These are phyloP conservation scores for Andrena hattorfiana DNA, from an alignment of 2,888 invertebrate genomes.

Conservation along the genomic window DNA sequence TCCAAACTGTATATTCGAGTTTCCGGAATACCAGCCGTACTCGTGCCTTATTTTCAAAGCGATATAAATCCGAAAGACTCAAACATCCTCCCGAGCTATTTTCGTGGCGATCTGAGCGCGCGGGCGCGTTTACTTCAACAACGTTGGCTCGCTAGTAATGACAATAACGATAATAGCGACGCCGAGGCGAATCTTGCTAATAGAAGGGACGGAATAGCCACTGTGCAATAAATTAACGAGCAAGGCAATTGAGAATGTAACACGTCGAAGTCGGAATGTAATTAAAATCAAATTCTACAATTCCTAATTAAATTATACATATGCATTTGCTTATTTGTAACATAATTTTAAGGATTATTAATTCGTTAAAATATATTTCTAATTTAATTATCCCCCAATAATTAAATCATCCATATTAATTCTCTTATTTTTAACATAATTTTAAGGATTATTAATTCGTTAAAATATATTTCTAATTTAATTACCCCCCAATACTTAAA, in stretches of 20 bases:
- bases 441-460: too few species aligned
- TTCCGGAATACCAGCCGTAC: conserved; percentile 11
- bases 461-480: too few species aligned
- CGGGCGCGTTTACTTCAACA: conserved; percentile 20
- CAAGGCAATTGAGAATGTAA: not conserved
- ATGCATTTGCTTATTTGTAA: too few species aligned
- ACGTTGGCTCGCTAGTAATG: not conserved
- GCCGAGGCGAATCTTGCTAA: not conserved
- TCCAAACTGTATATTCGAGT: not conserved
- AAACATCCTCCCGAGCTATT: conserved; percentile 35
- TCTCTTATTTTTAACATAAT: too few species aligned
- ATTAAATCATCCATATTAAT: too few species aligned
- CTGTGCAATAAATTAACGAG: not conserved
- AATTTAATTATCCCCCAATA: too few species aligned
- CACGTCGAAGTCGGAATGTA: too few species aligned
- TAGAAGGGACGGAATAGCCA: not conserved
- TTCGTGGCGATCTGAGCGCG: not conserved
- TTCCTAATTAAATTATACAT: too few species aligned
- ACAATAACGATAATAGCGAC: not conserved
- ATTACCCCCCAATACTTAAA: too few species aligned
- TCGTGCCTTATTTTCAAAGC: conserved; percentile 20
- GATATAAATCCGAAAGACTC: conserved; percentile 36
- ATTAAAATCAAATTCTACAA: too few species aligned
- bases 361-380: too few species aligned
- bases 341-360: too few species aligned